These are phyloP conservation scores for Ochropleura leucogaster DNA, from an alignment of 2,888 invertebrate species.

Conservation along the genomic window DNA sequence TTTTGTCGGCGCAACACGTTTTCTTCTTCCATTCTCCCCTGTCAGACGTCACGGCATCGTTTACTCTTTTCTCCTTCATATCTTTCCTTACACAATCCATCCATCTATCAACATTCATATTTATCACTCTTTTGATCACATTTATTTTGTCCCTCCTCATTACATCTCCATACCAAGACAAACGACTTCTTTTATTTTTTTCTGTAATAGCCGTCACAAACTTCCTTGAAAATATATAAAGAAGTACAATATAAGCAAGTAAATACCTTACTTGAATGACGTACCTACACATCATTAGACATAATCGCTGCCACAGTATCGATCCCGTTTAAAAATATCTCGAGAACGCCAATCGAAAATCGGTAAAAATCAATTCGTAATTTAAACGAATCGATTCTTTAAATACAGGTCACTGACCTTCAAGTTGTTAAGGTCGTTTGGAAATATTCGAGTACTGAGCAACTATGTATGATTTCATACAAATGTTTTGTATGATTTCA, in stretches of 20 bases:
- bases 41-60: too few species aligned
- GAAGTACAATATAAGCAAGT: background rate
- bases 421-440: conserved; percentile 57
- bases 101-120: too few species aligned
- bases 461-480: conserved; percentile 8
- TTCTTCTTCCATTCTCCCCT: too few species aligned
- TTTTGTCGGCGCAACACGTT: too few species aligned
- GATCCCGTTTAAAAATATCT: conserved; percentile 15
- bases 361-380: conserved; percentile 54
- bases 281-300: background rate
- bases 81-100: too few species aligned
- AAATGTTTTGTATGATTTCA: conserved; percentile 5
- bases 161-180: too few species aligned
- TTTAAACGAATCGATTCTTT: conserved; percentile 64
- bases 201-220: background rate
- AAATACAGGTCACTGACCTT: conserved; percentile 62
- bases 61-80: too few species aligned
- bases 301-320: background rate
- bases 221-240: too few species aligned
- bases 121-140: too few species aligned
- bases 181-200: too few species aligned
- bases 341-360: conserved; percentile 17
- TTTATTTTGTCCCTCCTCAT: too few species aligned
- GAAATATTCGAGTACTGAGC: conserved; percentile 18
- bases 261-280: background rate